Conservation (phyloP, 1,140 invertebrate genomes). For the Doryteuthis pealeii region DNA sequence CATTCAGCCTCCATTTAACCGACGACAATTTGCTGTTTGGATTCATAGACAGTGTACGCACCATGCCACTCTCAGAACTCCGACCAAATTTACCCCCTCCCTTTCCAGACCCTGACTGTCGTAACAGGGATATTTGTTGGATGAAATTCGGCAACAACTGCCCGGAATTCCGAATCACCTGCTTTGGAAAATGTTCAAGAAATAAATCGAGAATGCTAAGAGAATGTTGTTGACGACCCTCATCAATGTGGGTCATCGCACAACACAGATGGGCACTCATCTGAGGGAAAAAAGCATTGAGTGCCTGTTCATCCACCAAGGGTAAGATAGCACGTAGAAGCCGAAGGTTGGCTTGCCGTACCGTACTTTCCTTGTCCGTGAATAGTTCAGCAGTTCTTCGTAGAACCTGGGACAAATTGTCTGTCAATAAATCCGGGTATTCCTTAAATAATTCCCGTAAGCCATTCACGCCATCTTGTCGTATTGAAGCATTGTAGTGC, state of each 20-base stretch:
- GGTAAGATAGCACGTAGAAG: slow-evolving; percentile 69
- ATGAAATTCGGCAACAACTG: slow-evolving; percentile 77
- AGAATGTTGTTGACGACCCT: slow-evolving; percentile 78
- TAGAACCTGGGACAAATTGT: slow-evolving; percentile 70
- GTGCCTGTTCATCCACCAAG: slow-evolving; percentile 56
- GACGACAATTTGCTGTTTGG: slow-evolving; percentile 45
- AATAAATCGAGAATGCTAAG: slow-evolving; percentile 71
- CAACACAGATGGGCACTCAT: slow-evolving; percentile 78
- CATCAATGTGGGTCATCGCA: slow-evolving; percentile 83
- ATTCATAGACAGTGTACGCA: slow-evolving; percentile 36
- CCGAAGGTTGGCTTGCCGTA: slow-evolving; percentile 68
- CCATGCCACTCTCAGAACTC: slow-evolving; percentile 15
- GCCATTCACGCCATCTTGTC: slow-evolving; percentile 71
- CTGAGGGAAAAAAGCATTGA: slow-evolving; percentile 72
- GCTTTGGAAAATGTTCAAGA: slow-evolving; percentile 65
- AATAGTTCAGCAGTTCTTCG: slow-evolving; percentile 70
- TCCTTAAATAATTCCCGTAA: slow-evolving; percentile 70
- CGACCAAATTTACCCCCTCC: background rate
- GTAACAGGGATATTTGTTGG: slow-evolving; percentile 68
- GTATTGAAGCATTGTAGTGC: slow-evolving; percentile 75
- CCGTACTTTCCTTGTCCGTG: slow-evolving; percentile 72
- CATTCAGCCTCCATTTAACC: slow-evolving; percentile 46
- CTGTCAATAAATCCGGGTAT: slow-evolving; percentile 63
- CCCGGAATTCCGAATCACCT: slow-evolving; percentile 68
- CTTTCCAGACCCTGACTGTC: slow-evolving; percentile 18